phyloP scores from a whole-genome alignment of 2,113 vertebrate species.

The Syngnathus typhle region DNA sequence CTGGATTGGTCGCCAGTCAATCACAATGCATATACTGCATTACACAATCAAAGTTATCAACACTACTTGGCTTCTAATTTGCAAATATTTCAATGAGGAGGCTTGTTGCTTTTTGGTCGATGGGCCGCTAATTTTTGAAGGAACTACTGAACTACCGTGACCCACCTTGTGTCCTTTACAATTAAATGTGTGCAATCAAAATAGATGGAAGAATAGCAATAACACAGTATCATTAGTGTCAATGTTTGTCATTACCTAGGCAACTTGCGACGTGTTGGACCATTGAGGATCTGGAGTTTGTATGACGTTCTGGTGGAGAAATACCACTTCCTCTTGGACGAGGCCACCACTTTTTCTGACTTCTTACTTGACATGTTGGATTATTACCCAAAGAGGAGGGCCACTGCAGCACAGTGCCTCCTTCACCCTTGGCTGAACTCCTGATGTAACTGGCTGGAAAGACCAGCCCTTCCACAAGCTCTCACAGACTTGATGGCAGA shows the following conservation, averaged over 20 bases:
- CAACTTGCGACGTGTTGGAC: constrained; percentile 66
- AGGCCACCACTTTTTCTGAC: constrained; percentile 62
- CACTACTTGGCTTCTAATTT: too few species aligned
- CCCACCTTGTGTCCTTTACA: not conserved
- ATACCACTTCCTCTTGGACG: constrained; percentile 66
- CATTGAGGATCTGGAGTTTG: constrained; percentile 69
- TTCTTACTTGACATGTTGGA: constrained; percentile 76
- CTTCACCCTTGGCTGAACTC: constrained; percentile 73
- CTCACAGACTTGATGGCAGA: not conserved
- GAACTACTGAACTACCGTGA: not conserved
- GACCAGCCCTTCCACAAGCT: not conserved
- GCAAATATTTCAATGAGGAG: too few species aligned
- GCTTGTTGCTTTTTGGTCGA: too few species aligned
- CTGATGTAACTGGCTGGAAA: constrained; percentile 4
- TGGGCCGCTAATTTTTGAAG: not conserved
- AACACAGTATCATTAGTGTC: not conserved
- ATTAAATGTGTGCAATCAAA: not conserved
- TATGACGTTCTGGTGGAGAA: constrained; percentile 72
- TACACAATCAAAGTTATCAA: too few species aligned
- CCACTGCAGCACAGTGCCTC: constrained; percentile 75
- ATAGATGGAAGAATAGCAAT: not conserved
- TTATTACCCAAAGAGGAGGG: constrained; percentile 69
- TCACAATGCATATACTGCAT: too few species aligned
- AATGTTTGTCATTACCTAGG: constrained; percentile 55
- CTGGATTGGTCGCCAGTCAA: too few species aligned